These are phyloP conservation scores for Elymnias hypermnestra DNA, from an alignment of 1,140 invertebrate genomes.

Conservation along the genomic window DNA sequence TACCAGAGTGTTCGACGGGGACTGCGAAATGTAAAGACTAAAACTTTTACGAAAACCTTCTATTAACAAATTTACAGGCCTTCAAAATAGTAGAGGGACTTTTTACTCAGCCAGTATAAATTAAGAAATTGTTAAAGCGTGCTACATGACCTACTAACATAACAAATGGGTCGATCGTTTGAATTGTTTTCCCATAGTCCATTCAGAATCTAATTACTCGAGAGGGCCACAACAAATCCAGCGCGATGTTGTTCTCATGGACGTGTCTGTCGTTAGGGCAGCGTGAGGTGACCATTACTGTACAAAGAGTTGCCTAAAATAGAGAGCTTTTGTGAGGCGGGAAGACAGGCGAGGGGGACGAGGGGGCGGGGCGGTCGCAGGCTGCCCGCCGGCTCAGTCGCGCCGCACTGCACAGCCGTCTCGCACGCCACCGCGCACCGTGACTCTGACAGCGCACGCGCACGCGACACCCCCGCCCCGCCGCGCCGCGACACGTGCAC, in stretches of 20 bases:
- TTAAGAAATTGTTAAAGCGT: too few relatives aligned
- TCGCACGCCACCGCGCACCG: slow-evolving; percentile 54
- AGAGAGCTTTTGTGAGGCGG: slow-evolving; percentile 72
- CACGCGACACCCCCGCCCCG: slow-evolving; percentile 54
- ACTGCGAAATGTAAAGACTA: too few relatives aligned
- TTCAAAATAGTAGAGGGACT: too few relatives aligned
- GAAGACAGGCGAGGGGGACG: slow-evolving; percentile 48
- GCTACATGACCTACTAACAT: slow-evolving; percentile 51
- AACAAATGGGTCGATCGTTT: slow-evolving; percentile 44
- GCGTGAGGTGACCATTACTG: slow-evolving; percentile 73
- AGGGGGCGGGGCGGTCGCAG: slow-evolving; percentile 62
- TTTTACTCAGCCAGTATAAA: too few relatives aligned
- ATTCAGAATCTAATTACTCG: slow-evolving; percentile 73
- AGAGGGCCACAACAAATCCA: slow-evolving; percentile 67
- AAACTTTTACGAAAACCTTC: too few relatives aligned
- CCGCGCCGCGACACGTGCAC: slow-evolving; percentile 53
- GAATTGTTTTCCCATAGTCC: slow-evolving; percentile 69
- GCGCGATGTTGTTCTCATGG: slow-evolving; percentile 68
- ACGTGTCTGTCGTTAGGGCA: slow-evolving; percentile 70
- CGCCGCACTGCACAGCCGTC: slow-evolving; percentile 58
- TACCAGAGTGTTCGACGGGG: too few relatives aligned
- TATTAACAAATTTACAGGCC: too few relatives aligned
- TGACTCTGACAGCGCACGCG: slow-evolving; percentile 49
- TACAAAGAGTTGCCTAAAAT: slow-evolving; percentile 75
- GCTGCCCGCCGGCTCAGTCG: slow-evolving; percentile 67